Percentiles rank a stretch among this genome's conserved stretches.
phyloP scores from a whole-genome alignment of 2,113 vertebrate species.

The Lagopus muta region DNA sequence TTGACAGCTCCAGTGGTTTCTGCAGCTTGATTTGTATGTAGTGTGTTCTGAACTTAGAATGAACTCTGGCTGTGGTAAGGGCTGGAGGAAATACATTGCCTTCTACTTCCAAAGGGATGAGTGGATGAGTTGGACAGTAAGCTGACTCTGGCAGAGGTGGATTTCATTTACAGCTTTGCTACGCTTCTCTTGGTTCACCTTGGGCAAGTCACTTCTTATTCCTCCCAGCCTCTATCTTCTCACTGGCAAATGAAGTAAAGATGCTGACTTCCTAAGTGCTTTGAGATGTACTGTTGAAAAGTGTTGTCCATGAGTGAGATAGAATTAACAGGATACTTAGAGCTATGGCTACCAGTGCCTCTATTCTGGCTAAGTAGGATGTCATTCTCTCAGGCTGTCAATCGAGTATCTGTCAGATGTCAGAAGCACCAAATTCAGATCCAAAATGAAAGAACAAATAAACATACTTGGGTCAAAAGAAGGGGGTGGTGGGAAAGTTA shows the following conservation, averaged over 20 bases:
- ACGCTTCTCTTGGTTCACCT: background rate
- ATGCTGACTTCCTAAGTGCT: background rate
- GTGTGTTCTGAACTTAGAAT: background rate
- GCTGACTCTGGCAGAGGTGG: background rate
- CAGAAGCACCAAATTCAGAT: constrained; percentile 55
- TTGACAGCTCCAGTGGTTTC: background rate
- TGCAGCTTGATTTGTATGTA: accelerated
- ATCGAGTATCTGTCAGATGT: constrained; percentile 48
- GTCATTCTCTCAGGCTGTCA: constrained; percentile 45
- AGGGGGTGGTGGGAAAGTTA: constrained; percentile 25
- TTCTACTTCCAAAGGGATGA: accelerated
- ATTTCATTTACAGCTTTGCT: background rate
- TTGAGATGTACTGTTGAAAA: background rate
- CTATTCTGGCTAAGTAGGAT: constrained; percentile 55
- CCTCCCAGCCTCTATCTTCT: background rate
- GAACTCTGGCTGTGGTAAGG: background rate
- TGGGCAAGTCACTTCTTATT: background rate
- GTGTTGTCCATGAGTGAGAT: background rate
- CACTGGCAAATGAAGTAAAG: background rate
- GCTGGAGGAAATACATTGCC: background rate
- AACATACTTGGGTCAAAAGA: constrained; percentile 30
- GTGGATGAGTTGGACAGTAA: background rate
- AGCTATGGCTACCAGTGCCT: background rate
- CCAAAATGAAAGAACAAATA: constrained; percentile 10
- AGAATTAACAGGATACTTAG: background rate